A percentile compares a stretch with the other conserved stretches of the same genome.
These are phyloP conservation scores for Varanus komodoensis DNA, from an alignment of 2,113 vertebrate genomes.

Conservation along the genomic window DNA sequence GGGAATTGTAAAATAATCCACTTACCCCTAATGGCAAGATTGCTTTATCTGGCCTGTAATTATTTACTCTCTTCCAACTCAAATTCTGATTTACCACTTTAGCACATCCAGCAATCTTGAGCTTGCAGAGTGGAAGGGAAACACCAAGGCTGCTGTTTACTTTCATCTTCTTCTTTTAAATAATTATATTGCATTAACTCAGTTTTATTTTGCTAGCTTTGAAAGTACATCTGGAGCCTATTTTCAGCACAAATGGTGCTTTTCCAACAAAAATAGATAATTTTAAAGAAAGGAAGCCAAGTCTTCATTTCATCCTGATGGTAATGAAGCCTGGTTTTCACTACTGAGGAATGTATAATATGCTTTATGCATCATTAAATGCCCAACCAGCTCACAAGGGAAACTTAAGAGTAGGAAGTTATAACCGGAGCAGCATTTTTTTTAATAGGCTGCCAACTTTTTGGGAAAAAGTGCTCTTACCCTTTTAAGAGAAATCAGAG, in stretches of 20 bases:
- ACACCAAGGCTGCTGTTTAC: conserved; percentile 16
- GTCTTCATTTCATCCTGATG: not conserved
- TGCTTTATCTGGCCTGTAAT: not conserved
- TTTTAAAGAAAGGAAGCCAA: conserved; percentile 34
- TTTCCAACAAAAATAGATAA: conserved; percentile 45
- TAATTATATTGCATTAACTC: not conserved
- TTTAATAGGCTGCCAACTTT: not conserved
- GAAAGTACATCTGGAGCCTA: conserved; percentile 11
- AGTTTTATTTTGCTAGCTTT: conserved; percentile 11
- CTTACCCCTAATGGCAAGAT: not conserved
- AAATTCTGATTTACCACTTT: not conserved
- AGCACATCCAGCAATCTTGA: not conserved
- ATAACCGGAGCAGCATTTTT: accelerated
- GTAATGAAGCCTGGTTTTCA: conserved; percentile 20
- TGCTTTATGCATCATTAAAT: not conserved
- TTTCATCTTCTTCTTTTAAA: conserved; percentile 7
- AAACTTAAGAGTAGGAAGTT: not conserved
- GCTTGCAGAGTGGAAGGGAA: not conserved
- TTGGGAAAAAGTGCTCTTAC: not conserved
- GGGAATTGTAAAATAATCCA: not conserved
- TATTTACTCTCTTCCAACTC: not conserved
- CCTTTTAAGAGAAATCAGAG: not conserved
- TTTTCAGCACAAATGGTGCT: conserved; percentile 31
- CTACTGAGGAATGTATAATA: not conserved
- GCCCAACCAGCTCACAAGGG: not conserved